Percentiles rank a stretch among this genome's conserved stretches.
Evolutionary conservation across 2,113 vertebrate species (phyloP).

Genomic region (Pionites leucogaster): DNA sequence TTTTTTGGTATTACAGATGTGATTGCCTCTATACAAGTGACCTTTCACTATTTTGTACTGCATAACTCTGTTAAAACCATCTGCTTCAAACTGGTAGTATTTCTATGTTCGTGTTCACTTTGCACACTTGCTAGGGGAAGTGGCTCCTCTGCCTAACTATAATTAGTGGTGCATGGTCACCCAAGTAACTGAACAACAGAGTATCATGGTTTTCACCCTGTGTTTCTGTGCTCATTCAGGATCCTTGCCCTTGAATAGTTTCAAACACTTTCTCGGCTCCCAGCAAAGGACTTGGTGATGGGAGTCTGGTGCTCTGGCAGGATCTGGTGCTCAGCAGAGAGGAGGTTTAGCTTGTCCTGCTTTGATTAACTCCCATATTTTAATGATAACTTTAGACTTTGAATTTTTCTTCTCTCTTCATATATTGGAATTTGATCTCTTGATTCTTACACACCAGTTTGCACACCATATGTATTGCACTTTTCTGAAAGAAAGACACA

Average conservation of each 20-base stretch:
- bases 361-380: neutral
- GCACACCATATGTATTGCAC: too few relatives aligned
- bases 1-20: neutral
- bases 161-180: neutral
- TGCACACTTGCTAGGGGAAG: neutral
- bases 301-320: neutral
- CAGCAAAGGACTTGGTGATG: neutral
- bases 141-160: neutral
- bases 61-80: neutral
- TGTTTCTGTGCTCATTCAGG: neutral
- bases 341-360: neutral
- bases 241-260: neutral
- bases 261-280: neutral
- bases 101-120: neutral
- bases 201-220: neutral
- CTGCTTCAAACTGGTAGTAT: neutral
- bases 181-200: neutral
- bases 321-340: neutral
- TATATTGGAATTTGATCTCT: too few relatives aligned
- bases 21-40: neutral
- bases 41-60: neutral
- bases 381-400: neutral
- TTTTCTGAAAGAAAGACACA: neutral
- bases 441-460: neutral
- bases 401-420: neutral